phyloP scores from a whole-genome alignment of 1,140 invertebrate genomes.

The Drosophila micromelanica region DNA sequence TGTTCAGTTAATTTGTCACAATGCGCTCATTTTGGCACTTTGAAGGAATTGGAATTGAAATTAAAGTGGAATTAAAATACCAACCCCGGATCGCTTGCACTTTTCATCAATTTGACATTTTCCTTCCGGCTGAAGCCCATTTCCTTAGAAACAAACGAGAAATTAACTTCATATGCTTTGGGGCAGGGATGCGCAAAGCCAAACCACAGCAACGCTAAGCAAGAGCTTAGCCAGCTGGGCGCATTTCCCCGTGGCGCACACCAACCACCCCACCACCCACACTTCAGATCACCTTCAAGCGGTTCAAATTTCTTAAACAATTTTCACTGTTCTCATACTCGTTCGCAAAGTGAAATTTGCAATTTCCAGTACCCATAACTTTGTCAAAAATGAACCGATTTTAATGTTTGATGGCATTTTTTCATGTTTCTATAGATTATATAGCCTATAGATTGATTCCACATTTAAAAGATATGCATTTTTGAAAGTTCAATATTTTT shows the following conservation, averaged over 20 bases:
- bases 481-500: no score
- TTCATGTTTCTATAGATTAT: no score
- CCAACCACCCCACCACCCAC: neutral
- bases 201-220: conserved; percentile 35
- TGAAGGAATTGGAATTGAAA: conserved; percentile 5
- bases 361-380: no score
- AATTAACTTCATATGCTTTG: conserved; percentile 74
- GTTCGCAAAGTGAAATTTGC: no score
- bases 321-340: neutral
- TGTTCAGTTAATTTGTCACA: neutral
- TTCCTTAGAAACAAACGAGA: conserved; percentile 68
- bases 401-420: no score
- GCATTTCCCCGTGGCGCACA: neutral
- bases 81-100: neutral
- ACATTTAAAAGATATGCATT: no score
- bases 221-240: neutral
- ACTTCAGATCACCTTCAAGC: neutral
- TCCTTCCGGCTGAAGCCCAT: conserved; percentile 41
- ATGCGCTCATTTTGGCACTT: conserved; percentile 4
- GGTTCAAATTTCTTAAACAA: conserved; percentile 48
- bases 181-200: conserved; percentile 36
- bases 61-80: conserved; percentile 14
- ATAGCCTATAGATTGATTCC: no score
- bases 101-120: conserved; percentile 37
- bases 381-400: no score